Base-by-base conservation (phyloP, 2,888 invertebrate species). In the Mystacides longicornis region DNA sequence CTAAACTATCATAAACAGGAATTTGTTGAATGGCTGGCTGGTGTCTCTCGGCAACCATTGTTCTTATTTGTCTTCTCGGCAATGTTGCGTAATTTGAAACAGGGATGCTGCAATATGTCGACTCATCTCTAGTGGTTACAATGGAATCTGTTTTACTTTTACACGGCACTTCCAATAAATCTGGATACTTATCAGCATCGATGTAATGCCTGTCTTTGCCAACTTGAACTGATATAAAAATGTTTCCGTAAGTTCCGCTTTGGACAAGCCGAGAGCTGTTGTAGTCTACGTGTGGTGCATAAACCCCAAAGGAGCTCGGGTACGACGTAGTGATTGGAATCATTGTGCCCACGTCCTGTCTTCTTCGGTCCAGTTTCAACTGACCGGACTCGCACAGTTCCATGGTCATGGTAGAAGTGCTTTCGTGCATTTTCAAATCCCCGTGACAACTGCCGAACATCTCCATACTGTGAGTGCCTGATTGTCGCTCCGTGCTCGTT, bases 151-250 rank as follows among this genome's bases (percentile, higher is more conserved):
- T 7, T 16, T 22, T 64, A 62, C 74, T 67, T 52, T 81, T 73
- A 65, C 81, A 78, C 52, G 86, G 83, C 63, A 86, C 81, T 68
- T 86, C 86, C 63, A 86, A 71, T 59, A 87, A 72, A 68, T 86
- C 87, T 46, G 86, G 87, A 70, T 86, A 86, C 66, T 84, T 80
- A 60, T 80, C 80, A 48, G 81, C 75, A 64, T 75, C 75, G 59
- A 78, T 66, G 52, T 75, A 72, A 66, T 81, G 79, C 66, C 81
- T 79, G 63, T 85, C 85, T 68, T 85, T 83, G 63, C 83, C 83
- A 63, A 86, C 79, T 14, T 85, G 83, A 50, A 86, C 85, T 58
- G 85, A 85, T 64, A 86, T 86, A 69, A 85, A 86, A 62, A 86
- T 85, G 66, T 85, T 86, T 52, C 82, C 81, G 66, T 78, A 81